Base-by-base conservation (phyloP, 1,140 invertebrate genomes). In the Hylyphantes graminicola region DNA sequence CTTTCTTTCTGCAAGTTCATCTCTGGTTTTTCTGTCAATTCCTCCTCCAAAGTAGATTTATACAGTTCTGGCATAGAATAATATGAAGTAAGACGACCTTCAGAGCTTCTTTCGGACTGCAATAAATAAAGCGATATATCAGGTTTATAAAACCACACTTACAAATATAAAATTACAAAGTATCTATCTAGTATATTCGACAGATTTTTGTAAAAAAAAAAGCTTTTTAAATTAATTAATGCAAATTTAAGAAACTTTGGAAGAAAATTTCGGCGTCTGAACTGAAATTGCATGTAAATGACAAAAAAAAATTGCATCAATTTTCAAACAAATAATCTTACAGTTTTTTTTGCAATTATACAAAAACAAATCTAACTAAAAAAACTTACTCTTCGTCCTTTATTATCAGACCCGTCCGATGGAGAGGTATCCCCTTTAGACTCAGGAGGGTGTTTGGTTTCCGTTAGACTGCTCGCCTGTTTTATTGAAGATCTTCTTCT, bases 51-150 rank as follows among this genome's bases (percentile, higher is more conserved):
- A 7, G 35, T 50, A n/a, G 86, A 35, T 17, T 72, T 83, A 13
- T 80, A 61, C 9, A 88, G 70, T 72, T 88, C 87, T 13, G 87
- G 87, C 87, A 88, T 88, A 8, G 87, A 88, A 72, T 86, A 88
- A 81, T 86, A 88, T 0, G 87, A 86, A 72, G 87, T 72, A 10
- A 85, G 48, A 13, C 73, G 67, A 4, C 75, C 59, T 48, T 85
- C 82, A 21, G 70, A 35, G 8, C 77, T 70, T 17, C 54, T 51
- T 51, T 76, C 73, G 17, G 63, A 19, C 74, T 85, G n/a, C 17
- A 55, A 72, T 7, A 13, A 59, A 19, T 15, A 9, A 63, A 74
- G 4, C 17, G 3, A 11, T 19, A 21, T 0, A 17, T 7, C n/a
- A 21, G 15, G n/a, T 67, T 17, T 67, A 67, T 5, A 61, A 35